Percentiles rank a stretch among this genome's conserved stretches.
Evolutionary conservation across 1,140 invertebrate species (phyloP).

Genomic region (Ceratosolen fusciceps): DNA sequence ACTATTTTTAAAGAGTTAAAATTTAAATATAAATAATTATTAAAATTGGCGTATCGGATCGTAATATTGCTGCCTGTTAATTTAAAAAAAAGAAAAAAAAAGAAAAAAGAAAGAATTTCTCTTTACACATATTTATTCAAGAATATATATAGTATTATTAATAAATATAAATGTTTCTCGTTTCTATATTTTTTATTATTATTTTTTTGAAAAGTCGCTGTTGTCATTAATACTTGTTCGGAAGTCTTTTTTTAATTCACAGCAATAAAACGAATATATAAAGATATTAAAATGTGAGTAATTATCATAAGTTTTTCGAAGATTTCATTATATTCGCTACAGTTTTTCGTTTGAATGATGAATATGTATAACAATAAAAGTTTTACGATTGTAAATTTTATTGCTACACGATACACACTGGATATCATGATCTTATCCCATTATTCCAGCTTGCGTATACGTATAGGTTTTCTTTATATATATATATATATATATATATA

Average conservation of each 20-base stretch:
- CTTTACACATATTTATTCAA: slow-evolving; percentile 40
- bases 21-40: neutral
- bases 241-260: slow-evolving; percentile 27
- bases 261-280: slow-evolving; percentile 33
- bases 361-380: no score
- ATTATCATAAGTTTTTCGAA: neutral
- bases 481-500: no score
- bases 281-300: slow-evolving; percentile 18
- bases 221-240: no score
- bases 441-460: no score
- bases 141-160: neutral
- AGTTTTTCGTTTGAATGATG: no score
- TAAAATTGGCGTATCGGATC: neutral
- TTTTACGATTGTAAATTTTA: no score
- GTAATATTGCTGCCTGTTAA: slow-evolving; percentile 18
- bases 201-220: neutral
- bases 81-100: slow-evolving; percentile 8
- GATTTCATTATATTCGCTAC: slow-evolving; percentile 11
- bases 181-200: no score
- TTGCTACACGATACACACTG: no score
- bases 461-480: no score
- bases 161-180: slow-evolving; percentile 35
- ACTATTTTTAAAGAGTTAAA: neutral
- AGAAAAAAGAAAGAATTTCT: slow-evolving; percentile 11
- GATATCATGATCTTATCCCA: no score